Conservation (phyloP, 2,888 invertebrate species). For the Oscheius onirici region DNA sequence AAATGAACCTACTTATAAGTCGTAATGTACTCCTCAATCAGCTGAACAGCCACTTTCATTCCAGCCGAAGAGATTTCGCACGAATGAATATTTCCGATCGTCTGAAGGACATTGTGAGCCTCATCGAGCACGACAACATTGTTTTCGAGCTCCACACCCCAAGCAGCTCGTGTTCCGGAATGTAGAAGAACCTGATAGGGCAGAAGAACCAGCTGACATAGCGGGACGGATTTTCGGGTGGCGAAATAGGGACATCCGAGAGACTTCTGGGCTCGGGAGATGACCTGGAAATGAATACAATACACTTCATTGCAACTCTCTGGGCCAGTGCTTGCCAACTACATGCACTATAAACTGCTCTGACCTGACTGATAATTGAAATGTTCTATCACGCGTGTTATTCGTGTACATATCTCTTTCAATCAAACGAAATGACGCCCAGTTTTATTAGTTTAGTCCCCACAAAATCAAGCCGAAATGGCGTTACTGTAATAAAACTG, state of each 20-base stretch:
- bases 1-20: conserved; percentile 35
- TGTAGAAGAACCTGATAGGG: conserved; percentile 80
- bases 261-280: conserved; percentile 77
- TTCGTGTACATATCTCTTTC: no score
- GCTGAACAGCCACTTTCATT: conserved; percentile 43
- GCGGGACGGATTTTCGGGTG: conserved; percentile 82
- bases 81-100: conserved; percentile 76
- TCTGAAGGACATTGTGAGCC: conserved; percentile 93
- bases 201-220: conserved; percentile 79
- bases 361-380: no score
- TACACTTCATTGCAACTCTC: no score
- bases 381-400: no score
- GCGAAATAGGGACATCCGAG: conserved; percentile 95
- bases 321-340: no score
- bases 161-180: conserved; percentile 81
- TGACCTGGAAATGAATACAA: conserved; percentile 36
- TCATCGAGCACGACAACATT: conserved; percentile 90
- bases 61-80: conserved; percentile 46
- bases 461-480: no score
- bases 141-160: conserved; percentile 80
- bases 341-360: no score
- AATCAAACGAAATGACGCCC: no score
- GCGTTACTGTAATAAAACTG: no score
- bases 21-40: conserved; percentile 53
- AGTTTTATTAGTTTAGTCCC: no score